These are phyloP conservation scores for Python bivittatus DNA, from an alignment of 2,113 vertebrate species.

Conservation along the genomic window DNA sequence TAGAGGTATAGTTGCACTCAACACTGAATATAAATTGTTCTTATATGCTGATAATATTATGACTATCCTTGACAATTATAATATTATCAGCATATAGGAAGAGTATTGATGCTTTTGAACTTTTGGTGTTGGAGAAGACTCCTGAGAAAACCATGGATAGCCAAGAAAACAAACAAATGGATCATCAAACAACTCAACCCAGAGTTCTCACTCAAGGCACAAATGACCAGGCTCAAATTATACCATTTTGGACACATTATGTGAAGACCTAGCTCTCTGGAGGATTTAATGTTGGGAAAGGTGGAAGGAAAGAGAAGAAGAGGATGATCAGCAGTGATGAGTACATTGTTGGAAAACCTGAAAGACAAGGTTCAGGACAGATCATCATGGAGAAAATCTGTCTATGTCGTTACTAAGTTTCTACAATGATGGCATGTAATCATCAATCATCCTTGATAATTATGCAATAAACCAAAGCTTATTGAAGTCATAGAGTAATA, in stretches of 20 bases:
- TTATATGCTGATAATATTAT: too few relatives aligned
- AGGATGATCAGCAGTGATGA: not conserved
- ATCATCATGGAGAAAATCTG: not conserved
- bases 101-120: not conserved
- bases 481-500: not conserved
- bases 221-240: not conserved
- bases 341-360: not conserved
- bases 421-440: not conserved
- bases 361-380: not conserved
- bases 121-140: not conserved
- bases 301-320: not conserved
- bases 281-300: not conserved
- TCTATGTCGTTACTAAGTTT: not conserved
- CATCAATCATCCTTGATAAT: not conserved
- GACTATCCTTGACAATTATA: too few relatives aligned
- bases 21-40: too few relatives aligned
- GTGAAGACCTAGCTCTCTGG: not conserved
- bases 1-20: too few relatives aligned
- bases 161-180: not conserved
- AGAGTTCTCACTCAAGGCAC: not conserved
- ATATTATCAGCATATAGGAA: too few relatives aligned
- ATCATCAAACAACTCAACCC: not conserved
- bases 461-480: not conserved
- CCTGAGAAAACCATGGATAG: not conserved
- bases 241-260: not conserved